Evolutionary conservation across 2,113 vertebrate genomes (phyloP).

Genomic region (Morone saxatilis): DNA sequence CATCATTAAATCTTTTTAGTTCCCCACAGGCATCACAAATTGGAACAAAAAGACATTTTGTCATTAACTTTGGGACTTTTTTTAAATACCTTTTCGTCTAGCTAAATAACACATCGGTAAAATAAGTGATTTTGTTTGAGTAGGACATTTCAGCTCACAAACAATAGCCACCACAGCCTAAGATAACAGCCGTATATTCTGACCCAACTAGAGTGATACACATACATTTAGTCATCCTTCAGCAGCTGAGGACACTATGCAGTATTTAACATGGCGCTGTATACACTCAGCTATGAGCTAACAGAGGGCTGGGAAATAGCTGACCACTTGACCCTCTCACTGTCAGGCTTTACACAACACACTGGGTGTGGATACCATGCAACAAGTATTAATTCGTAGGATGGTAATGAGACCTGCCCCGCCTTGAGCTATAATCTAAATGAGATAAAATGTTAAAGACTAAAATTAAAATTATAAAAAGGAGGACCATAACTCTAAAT

Average conservation of each 20-base stretch:
- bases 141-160: background rate
- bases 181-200: background rate
- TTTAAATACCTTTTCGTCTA: background rate
- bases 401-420: background rate
- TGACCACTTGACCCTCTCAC: constrained; percentile 64
- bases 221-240: constrained; percentile 40
- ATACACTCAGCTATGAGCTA: constrained; percentile 66
- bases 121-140: background rate
- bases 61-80: background rate
- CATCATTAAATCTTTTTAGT: background rate
- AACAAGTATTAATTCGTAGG: constrained; percentile 29
- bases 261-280: constrained; percentile 79
- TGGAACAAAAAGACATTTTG: background rate
- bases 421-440: background rate
- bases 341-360: constrained; percentile 40
- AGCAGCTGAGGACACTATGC: constrained; percentile 66
- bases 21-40: background rate
- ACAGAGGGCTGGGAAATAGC: constrained; percentile 77
- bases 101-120: background rate
- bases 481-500: background rate
- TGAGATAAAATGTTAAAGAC: background rate
- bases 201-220: constrained; percentile 12
- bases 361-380: background rate
- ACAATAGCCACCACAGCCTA: background rate
- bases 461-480: background rate